Conservation (phyloP, 2,888 invertebrate species). For the Nemotelus nigrinus region DNA sequence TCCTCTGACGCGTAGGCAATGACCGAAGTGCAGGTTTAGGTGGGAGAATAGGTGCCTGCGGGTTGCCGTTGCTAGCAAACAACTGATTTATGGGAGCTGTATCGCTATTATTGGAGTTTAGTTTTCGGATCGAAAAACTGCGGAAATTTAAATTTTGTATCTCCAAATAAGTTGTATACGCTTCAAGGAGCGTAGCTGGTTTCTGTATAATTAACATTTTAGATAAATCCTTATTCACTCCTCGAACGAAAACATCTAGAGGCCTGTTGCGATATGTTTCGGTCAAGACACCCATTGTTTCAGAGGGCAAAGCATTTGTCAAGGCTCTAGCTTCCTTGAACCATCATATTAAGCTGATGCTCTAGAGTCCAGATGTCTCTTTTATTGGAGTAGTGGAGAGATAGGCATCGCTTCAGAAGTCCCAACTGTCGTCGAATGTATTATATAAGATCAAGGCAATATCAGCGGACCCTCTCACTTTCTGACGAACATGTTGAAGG, state of each 20-base stretch:
- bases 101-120: neutral
- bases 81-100: constrained; percentile 38
- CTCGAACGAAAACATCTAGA: constrained; percentile 32
- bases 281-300: constrained; percentile 32
- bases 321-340: constrained; percentile 43
- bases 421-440: constrained; percentile 48
- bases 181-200: constrained; percentile 35
- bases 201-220: constrained; percentile 34
- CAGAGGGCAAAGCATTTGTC: constrained; percentile 48
- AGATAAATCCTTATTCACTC: constrained; percentile 40
- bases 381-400: constrained; percentile 52
- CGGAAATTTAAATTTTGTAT: constrained; percentile 42
- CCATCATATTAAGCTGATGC: constrained; percentile 50
- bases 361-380: constrained; percentile 51
- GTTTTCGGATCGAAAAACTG: constrained; percentile 24
- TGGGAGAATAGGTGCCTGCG: neutral
- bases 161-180: constrained; percentile 35
- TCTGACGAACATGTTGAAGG: constrained; percentile 24
- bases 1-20: neutral
- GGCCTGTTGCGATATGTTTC: constrained; percentile 41
- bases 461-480: constrained; percentile 30
- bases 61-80: neutral
- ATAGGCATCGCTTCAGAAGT: constrained; percentile 48
- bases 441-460: constrained; percentile 45
- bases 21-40: neutral